Evolutionary conservation across 1,140 invertebrate genomes (phyloP), one percentile per base, ranked within the genome.

Genomic region (Hyles euphorbiae): DNA sequence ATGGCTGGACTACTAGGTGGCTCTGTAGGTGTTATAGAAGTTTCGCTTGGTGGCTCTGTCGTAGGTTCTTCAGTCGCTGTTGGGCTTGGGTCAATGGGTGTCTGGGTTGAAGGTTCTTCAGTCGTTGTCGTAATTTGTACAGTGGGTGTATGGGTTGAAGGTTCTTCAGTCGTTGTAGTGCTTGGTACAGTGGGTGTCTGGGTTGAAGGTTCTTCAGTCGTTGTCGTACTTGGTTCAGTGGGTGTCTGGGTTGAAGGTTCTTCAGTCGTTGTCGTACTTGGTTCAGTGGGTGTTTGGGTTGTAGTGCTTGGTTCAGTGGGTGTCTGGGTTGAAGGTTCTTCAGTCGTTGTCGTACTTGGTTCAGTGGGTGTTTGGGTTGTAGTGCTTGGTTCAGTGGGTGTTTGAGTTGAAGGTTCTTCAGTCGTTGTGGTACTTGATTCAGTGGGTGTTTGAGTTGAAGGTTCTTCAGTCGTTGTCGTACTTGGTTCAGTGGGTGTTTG

Each of bases 401-500:
- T 1, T 22, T 22, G 22, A 22, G 22, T 22, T 22, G 22, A 22
- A 22, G 22, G 22, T 22, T 22, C 22, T 22, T 22, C 22, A 22
- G 22, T 22, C 22, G 22, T 22, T 22, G 22, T 22, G 0, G 22
- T 22, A 22, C 22, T 22, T 22, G 22, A 2, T 22, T 22, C 22
- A 22, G 2, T 22, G 22, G 22, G 22, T 22, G 22, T 22, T 2
- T 22, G 22, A 2, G 22, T 22, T 22, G 22, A 22, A 22, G 22
- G 22, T 22, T 22, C 22, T 22, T 22, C 2, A 1, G 22, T 22
- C 22, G 22, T 22, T 22, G 22, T 22, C 22, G 22, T 22, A 22
- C 22, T 22, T 22, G 22, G 22, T 22, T 22, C 22, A 45, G 57
- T 56, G 22, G 57, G 49, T 32, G 53, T n/a, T 2, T n/a, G 47